Conservation (phyloP, 2,113 vertebrate genomes). For the Pelecanus crispus region DNA sequence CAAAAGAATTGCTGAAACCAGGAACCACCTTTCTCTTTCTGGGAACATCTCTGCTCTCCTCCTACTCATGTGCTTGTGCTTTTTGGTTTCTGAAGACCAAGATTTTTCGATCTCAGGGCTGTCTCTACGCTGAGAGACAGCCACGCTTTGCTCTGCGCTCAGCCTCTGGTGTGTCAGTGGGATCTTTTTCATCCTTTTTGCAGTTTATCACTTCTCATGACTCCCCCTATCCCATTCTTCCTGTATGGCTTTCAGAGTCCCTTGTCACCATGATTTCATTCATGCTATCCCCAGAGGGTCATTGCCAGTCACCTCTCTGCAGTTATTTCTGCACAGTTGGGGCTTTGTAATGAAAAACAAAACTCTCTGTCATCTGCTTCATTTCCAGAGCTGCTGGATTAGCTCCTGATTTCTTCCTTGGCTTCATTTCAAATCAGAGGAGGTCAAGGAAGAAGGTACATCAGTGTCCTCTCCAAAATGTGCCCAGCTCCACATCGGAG, state of each 20-base stretch:
- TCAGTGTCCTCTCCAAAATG: not conserved
- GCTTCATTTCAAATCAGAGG: not conserved
- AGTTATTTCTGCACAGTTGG: slow-evolving; percentile 53
- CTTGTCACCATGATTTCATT: not conserved
- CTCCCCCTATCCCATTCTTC: not conserved
- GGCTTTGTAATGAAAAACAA: slow-evolving; percentile 40
- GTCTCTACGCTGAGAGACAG: not conserved
- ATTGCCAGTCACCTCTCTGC: not conserved
- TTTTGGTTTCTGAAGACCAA: not conserved
- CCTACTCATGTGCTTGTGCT: rapidly evolving
- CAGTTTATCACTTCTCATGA: not conserved
- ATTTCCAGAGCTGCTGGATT: slow-evolving; percentile 58
- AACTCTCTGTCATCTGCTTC: slow-evolving; percentile 39
- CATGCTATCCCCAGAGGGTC: not conserved
- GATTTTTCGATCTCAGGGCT: not conserved
- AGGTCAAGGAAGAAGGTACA: not conserved
- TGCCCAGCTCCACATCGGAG: not conserved
- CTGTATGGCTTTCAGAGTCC: not conserved
- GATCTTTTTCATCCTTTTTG: not conserved
- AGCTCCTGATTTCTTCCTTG: slow-evolving; percentile 43
- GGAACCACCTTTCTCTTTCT: not conserved
- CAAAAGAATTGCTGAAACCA: not conserved
- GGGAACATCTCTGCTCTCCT: not conserved
- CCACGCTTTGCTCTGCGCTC: not conserved
- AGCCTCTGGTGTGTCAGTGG: not conserved